These are phyloP conservation scores for Phacellophora camtschatica DNA, from an alignment of 30 jellyfish, hydroid and myxozoan genomes.

Conservation along the genomic window DNA sequence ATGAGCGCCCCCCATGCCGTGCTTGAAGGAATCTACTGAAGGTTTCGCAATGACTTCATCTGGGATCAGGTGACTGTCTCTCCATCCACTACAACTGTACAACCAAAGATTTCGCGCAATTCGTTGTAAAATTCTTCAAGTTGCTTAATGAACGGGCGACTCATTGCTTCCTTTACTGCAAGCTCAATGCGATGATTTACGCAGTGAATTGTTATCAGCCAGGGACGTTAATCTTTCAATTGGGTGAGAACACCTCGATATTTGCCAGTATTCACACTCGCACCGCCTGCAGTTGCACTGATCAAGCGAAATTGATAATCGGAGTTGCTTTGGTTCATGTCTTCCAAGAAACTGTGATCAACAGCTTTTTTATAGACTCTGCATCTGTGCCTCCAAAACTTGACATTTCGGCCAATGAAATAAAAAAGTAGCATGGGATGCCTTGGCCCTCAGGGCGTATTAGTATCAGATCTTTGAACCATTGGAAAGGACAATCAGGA, in stretches of 20 bases:
- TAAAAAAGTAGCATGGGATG: constrained; percentile 23
- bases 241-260: constrained; percentile 33
- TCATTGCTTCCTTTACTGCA: constrained; percentile 24
- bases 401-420: constrained; percentile 41
- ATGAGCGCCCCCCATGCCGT: no score
- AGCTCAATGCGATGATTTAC: constrained; percentile 44
- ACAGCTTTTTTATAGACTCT: not conserved
- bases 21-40: no score
- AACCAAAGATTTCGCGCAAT: not conserved
- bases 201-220: constrained; percentile 52
- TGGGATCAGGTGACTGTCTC: constrained; percentile 25
- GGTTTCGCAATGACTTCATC: no score
- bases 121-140: constrained; percentile 12
- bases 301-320: constrained; percentile 20
- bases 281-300: constrained; percentile 48
- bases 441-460: constrained; percentile 31
- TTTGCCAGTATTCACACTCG: constrained; percentile 34
- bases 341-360: constrained; percentile 20
- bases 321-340: constrained; percentile 9
- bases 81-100: not conserved
- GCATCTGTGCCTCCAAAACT: constrained; percentile 51
- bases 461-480: constrained; percentile 26
- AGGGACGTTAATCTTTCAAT: constrained; percentile 13
- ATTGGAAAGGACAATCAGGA: constrained; percentile 41
- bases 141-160: not conserved